A percentile compares a stretch with the other conserved stretches of the same genome.
These are phyloP conservation scores for Exaiptasia diaphana DNA, from an alignment of 64 coral and sea anemone genomes.

Conservation along the genomic window DNA sequence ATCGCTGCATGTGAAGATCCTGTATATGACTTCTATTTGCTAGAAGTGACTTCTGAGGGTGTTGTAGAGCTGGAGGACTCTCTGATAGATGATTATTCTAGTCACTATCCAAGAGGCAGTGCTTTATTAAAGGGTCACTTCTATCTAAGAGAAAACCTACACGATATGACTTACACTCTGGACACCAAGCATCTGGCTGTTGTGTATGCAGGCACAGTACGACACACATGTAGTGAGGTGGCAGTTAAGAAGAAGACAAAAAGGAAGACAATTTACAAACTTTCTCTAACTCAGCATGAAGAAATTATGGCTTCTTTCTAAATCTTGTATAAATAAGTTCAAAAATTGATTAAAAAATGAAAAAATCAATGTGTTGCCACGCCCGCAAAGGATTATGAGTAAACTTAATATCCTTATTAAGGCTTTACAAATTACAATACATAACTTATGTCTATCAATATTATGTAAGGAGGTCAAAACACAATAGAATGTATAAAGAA, in stretches of 20 bases:
- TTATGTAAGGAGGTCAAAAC: constrained; percentile 10
- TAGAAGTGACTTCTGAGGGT: background rate
- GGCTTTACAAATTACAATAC: constrained; percentile 7
- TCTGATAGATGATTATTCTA: constrained; percentile 12
- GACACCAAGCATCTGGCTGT: background rate
- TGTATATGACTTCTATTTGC: background rate
- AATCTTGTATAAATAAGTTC: background rate
- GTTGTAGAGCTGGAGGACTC: background rate
- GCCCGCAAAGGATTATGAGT: constrained; percentile 27
- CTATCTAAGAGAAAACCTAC: background rate
- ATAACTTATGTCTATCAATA: background rate
- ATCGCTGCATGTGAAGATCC: constrained; percentile 41
- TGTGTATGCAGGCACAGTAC: constrained; percentile 15
- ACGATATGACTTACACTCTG: constrained; percentile 32
- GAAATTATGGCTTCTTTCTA: constrained; percentile 1
- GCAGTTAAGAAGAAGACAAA: background rate
- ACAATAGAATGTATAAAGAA: background rate
- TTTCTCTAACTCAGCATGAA: background rate
- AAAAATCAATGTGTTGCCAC: background rate
- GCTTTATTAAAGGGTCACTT: constrained; percentile 7
- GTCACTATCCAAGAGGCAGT: background rate
- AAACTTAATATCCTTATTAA: background rate
- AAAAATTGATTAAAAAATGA: constrained; percentile 1
- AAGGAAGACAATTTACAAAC: constrained; percentile 4
- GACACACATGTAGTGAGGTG: background rate